A percentile compares a stretch with the other conserved stretches of the same genome.
These are phyloP conservation scores for Ricordea florida DNA, from an alignment of 92 coral and sea anemone species.

Conservation along the genomic window DNA sequence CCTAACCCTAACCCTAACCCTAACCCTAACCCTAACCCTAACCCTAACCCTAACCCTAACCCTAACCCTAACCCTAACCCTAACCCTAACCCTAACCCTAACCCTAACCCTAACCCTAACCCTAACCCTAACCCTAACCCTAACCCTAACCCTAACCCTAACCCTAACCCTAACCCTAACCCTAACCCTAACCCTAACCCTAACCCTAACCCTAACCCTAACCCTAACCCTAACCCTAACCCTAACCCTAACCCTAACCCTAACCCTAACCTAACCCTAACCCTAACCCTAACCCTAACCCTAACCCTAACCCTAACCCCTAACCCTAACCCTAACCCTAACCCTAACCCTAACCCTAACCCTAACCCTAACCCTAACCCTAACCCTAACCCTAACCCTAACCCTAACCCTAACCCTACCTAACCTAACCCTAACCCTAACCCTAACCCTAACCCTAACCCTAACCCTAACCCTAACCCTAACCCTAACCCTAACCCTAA, in stretches of 20 bases:
- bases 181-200: conserved; percentile 36
- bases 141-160: conserved; percentile 39
- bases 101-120: conserved; percentile 52
- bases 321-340: conserved; percentile 40
- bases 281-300: conserved; percentile 42
- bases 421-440: conserved; percentile 47
- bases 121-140: conserved; percentile 50
- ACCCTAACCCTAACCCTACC: conserved; percentile 49
- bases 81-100: conserved; percentile 50
- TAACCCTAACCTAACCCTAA: conserved; percentile 43
- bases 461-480: conserved; percentile 47
- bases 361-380: conserved; percentile 54
- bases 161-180: conserved; percentile 41
- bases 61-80: conserved; percentile 43
- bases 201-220: conserved; percentile 27
- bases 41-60: conserved; percentile 33
- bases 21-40: conserved; percentile 45
- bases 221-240: conserved; percentile 31
- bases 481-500: conserved; percentile 45
- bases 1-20: conserved; percentile 38
- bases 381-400: conserved; percentile 53
- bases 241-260: conserved; percentile 40
- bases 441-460: conserved; percentile 50
- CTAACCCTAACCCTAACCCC: conserved; percentile 41
- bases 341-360: conserved; percentile 53